These are phyloP conservation scores for Zoanthus sociatus DNA, from an alignment of 92 coral and sea anemone genomes.

Conservation along the genomic window DNA sequence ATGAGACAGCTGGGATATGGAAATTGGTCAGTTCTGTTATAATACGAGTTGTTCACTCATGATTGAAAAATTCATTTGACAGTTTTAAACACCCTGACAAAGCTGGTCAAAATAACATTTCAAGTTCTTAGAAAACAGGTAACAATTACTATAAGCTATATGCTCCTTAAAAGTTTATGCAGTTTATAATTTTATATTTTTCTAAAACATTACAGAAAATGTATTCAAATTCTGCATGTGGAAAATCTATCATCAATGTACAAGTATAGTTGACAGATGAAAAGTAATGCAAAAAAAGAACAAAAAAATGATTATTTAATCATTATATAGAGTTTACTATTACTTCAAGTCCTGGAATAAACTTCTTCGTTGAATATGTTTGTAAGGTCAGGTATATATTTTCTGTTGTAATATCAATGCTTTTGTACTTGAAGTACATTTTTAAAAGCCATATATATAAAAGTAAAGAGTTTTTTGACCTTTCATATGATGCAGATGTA, in stretches of 20 bases:
- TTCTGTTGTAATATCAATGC: not conserved
- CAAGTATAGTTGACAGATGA: not conserved
- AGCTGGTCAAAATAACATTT: not conserved
- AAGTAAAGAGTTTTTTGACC: not conserved
- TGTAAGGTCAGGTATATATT: not conserved
- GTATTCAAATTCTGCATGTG: not conserved
- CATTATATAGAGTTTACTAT: not conserved
- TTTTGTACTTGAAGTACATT: not conserved
- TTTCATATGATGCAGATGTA: not conserved
- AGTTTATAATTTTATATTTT: not conserved
- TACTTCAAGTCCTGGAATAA: not conserved
- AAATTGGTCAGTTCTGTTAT: too few relatives aligned
- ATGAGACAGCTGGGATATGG: too few relatives aligned
- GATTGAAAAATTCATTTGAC: too few relatives aligned
- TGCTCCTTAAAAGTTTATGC: not conserved
- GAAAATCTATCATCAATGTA: not conserved
- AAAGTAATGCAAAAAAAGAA: not conserved
- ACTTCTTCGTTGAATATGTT: not conserved
- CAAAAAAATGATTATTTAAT: not conserved
- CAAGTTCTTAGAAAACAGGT: not conserved
- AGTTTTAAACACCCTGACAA: not conserved
- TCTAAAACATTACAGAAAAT: not conserved
- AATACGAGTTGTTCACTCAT: too few relatives aligned
- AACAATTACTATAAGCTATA: too few relatives aligned
- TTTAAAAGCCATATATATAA: not conserved